These are phyloP conservation scores for Ibycter americanus DNA, from an alignment of 2,797 vertebrate genomes.

Conservation along the genomic window DNA sequence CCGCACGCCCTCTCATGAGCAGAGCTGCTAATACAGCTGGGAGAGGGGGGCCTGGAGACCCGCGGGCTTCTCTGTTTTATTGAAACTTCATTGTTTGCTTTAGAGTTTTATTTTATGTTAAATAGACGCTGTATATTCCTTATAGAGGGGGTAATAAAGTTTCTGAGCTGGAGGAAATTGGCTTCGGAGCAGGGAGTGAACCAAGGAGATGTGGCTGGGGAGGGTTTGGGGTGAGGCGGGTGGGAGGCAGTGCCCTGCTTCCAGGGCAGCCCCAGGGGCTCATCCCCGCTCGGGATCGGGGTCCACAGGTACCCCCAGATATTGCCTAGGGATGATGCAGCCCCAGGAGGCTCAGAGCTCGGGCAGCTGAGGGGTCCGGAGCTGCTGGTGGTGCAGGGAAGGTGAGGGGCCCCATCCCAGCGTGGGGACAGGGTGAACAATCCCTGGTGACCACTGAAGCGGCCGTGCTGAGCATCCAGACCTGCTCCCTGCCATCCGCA, in stretches of 20 bases:
- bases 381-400: background rate
- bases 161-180: conserved; percentile 46
- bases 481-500: background rate
- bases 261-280: background rate
- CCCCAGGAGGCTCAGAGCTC: background rate
- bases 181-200: background rate
- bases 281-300: background rate
- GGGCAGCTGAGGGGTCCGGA: rapidly evolving
- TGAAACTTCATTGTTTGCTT: conserved; percentile 67
- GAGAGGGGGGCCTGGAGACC: conserved; percentile 36
- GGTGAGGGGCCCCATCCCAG: background rate
- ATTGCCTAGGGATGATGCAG: background rate
- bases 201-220: background rate
- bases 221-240: background rate
- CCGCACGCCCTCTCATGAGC: conserved; percentile 72
- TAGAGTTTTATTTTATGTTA: conserved; percentile 66
- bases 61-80: conserved; percentile 39
- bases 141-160: conserved; percentile 47
- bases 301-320: background rate
- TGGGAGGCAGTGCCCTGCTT: rapidly evolving
- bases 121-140: conserved; percentile 47
- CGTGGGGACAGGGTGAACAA: rapidly evolving
- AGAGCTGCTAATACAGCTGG: conserved; percentile 65
- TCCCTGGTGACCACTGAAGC: rapidly evolving
- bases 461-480: rapidly evolving